Base-by-base conservation (phyloP, 2,113 vertebrate species). In the Lethenteron reissneri region DNA sequence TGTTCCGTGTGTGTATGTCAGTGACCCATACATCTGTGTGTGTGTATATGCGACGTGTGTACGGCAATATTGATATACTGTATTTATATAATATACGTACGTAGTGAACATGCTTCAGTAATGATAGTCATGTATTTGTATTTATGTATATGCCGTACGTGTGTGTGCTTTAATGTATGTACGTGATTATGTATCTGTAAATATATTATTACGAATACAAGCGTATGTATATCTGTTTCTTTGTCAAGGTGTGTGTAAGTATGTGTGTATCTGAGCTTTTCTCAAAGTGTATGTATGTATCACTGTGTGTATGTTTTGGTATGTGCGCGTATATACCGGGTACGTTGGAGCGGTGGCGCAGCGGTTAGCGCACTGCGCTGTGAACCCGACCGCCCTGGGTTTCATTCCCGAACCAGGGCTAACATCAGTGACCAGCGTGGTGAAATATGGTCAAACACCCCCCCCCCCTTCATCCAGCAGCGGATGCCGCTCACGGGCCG, bases 11-110 rank as follows among this genome's bases (percentile, higher is more conserved):
- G 77, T 76, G 70, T 57, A 69, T 57, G 71, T 58, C n/a, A 11
- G 58, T 73, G 72, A 74, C 75, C 71, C 60, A 64, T 69, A 58
- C 70, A 8, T 71, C 56, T 21, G 57, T 58, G 73, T 56, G n/a
- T n/a, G 58, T 11, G 73, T 80, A 83, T 82, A 82, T 81, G 82
- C 81, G 81, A 79, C 80, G 77, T 77, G 78, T 76, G 77, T 78
- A 76, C 79, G 81, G 80, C 81, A 81, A 83, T 81, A 80, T 77
- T 71, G 68, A 73, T 74, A 70, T 58, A 74, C 76, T 76, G 73
- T 76, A 56, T 14, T 21, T 14, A 56, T 14, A 71, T 14, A 56
- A 71, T 56, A 56, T 56, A 56, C 56, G 56, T 56, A 71, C 56
- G 56, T 15, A 71, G 4, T n/a, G 6, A 71, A 19, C n/a, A 19